Base-by-base conservation (phyloP, 2,113 vertebrate species). In the Neotragus moschatus region DNA sequence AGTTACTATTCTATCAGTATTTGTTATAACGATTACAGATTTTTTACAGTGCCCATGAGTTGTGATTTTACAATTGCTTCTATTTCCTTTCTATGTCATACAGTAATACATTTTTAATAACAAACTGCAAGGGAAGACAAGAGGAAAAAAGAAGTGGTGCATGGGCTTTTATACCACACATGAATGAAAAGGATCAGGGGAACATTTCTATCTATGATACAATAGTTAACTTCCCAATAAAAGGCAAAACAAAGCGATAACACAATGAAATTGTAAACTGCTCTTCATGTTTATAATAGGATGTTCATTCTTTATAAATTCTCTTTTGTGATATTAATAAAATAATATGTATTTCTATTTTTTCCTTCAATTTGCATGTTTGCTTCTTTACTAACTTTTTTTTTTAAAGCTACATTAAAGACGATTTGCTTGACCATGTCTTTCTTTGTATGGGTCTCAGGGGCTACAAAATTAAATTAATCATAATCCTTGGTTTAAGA, bases 101-200 rank as follows among this genome's bases (percentile, higher is more conserved):
- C 7, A 26, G 56, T 73, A 85, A 92, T 96, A 90, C n/a, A 88
- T 80, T 97, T 97, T 96, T 73, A 96, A 80, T 53, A 90, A 82
- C 53, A 92, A 77, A 91, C n/a, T 94, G 2, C 11, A 97, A 91
- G 63, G 30, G 87, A 86, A 93, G 56, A 87, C 53, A 96, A 95
- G 77, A 91, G 66, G 63, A 77, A 25, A 56, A 92, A 96, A 87
- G 66, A 70, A 90, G 49, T 73, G 4, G 43, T 61, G 12, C 16
- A 23, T 56, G 63, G 33, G 56, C 10, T 88, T 94, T 77, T 60
- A 16, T 80, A 80, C 5, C 60, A 33, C 33, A 88, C 58, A 80
- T 33, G 30, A 84, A 39, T 91, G 25, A 90, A 90, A 93, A 97
- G 63, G 13, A 56, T 49, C 79, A 90, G 36, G 84, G 58, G 28